These are phyloP conservation scores for Cremastobaeus sp. DNA, from an alignment of 2,888 invertebrate species.

Conservation along the genomic window DNA sequence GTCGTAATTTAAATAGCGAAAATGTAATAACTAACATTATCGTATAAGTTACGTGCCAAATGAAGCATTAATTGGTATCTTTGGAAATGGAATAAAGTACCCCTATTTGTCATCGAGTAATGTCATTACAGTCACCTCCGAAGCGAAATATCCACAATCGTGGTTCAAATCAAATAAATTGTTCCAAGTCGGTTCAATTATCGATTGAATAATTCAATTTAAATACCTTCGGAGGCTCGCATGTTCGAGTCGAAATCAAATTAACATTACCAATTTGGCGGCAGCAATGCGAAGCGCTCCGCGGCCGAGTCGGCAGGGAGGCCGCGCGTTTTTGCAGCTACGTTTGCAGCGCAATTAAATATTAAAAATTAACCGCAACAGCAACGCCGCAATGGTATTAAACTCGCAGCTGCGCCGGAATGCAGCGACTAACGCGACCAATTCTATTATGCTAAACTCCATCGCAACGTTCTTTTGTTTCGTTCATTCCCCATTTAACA, in stretches of 20 bases:
- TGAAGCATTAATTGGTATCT: constrained; percentile 5
- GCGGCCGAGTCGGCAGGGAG: too few relatives aligned
- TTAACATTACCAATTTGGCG: constrained; percentile 1
- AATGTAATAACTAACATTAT: too few relatives aligned
- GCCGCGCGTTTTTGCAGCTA: background rate
- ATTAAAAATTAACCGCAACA: constrained; percentile 15
- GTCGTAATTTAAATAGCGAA: too few relatives aligned
- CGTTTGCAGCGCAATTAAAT: constrained; percentile 1
- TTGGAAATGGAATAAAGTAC: constrained; percentile 8
- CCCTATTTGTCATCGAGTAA: constrained; percentile 13
- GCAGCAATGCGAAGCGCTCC: too few relatives aligned
- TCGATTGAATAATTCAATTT: constrained; percentile 22
- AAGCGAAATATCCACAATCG: constrained; percentile 8
- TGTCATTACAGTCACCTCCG: background rate
- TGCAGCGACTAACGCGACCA: background rate
- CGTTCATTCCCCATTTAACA: too few relatives aligned
- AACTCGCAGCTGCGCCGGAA: constrained; percentile 1
- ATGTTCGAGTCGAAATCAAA: background rate
- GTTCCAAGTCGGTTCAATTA: constrained; percentile 13
- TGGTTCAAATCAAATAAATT: constrained; percentile 10
- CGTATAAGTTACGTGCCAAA: too few relatives aligned
- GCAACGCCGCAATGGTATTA: constrained; percentile 4
- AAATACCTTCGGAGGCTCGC: background rate
- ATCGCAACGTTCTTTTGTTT: too few relatives aligned
- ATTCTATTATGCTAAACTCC: constrained; percentile 1